These are phyloP conservation scores for Butastur rufipennis DNA, from an alignment of 2,113 vertebrate species.

Conservation along the genomic window DNA sequence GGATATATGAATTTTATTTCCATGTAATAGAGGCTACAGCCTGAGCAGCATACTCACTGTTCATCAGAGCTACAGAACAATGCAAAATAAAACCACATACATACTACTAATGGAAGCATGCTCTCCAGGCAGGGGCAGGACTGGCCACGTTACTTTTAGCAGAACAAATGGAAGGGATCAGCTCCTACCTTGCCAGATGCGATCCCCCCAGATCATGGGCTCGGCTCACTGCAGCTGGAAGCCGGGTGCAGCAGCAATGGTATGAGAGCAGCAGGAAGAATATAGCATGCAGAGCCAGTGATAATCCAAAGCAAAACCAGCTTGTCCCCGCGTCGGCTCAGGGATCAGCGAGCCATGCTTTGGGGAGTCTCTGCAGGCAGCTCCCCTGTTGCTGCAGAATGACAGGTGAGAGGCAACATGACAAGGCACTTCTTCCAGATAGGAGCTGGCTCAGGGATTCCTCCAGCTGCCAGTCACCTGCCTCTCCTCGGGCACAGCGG, in stretches of 20 bases:
- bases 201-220: background rate
- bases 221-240: background rate
- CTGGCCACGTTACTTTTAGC: background rate
- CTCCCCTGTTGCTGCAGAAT: background rate
- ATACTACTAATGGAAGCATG: background rate
- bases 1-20: background rate
- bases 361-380: background rate
- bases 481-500: background rate
- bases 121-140: background rate
- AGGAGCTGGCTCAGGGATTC: background rate
- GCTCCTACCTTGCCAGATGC: conserved; percentile 27
- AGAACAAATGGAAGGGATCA: background rate
- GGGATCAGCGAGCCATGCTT: background rate
- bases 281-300: background rate
- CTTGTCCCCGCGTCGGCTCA: background rate
- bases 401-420: background rate
- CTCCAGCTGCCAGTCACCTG: background rate
- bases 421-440: conserved; percentile 8
- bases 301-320: conserved; percentile 14
- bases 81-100: background rate
- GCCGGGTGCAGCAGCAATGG: background rate
- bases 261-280: background rate
- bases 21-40: background rate
- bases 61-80: background rate
- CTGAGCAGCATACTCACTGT: background rate